phyloP scores from a whole-genome alignment of 2,113 vertebrate species.

The Eleginops maclovinus region DNA sequence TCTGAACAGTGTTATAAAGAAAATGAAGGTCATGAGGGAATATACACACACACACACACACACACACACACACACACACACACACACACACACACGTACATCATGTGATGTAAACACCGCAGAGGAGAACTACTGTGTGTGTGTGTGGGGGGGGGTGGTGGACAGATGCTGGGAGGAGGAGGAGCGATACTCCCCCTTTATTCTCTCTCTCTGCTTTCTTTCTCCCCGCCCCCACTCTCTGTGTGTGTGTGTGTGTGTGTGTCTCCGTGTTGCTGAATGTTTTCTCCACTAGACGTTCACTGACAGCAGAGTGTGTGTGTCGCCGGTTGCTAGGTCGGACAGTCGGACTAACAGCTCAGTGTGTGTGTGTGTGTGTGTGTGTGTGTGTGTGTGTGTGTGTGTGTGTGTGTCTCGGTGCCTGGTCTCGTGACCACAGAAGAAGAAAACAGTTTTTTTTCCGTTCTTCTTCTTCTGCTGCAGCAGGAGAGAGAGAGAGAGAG shows the following conservation, averaged over 20 bases:
- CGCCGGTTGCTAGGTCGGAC: not conserved
- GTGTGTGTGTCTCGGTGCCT: not conserved
- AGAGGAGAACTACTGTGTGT: not conserved
- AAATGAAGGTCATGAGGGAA: too few relatives aligned
- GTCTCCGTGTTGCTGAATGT: slow-evolving; percentile 13
- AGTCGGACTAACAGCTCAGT: slow-evolving; percentile 19
- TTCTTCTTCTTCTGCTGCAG: slow-evolving; percentile 39
- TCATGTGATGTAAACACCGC: too few relatives aligned
- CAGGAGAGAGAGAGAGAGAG: slow-evolving; percentile 30
- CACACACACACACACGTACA: too few relatives aligned
- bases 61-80: too few relatives aligned
- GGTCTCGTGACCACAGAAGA: slow-evolving; percentile 27
- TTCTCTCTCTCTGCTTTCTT: slow-evolving; percentile 42
- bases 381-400: not conserved
- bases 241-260: slow-evolving; percentile 25
- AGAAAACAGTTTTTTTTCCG: slow-evolving; percentile 23
- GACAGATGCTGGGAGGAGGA: slow-evolving; percentile 42
- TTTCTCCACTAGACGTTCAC: slow-evolving; percentile 8
- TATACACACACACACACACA: too few relatives aligned
- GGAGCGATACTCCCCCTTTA: slow-evolving; percentile 36
- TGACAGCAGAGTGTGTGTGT: not conserved
- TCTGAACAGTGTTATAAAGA: too few relatives aligned
- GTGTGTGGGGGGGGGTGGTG: slow-evolving; percentile 17
- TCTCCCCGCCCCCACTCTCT: slow-evolving; percentile 43
- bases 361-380: slow-evolving; percentile 10